phyloP scores from a whole-genome alignment of 2,797 vertebrate species.

The Lacerta agilis region DNA sequence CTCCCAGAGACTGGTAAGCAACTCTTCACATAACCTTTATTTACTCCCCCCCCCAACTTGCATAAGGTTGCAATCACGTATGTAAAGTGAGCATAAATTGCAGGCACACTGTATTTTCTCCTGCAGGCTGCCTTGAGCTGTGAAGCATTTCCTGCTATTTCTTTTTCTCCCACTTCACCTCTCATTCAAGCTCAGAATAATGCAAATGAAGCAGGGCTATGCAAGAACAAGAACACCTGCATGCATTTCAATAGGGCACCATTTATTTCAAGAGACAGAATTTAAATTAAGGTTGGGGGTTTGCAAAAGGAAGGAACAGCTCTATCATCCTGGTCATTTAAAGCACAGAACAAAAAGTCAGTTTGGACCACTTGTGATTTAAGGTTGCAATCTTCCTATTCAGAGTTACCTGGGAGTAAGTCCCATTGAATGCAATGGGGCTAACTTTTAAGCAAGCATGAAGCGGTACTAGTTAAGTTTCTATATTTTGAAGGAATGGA shows the following conservation, averaged over 20 bases:
- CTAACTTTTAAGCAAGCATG: not conserved
- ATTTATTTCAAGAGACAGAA: not conserved
- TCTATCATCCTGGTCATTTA: not conserved
- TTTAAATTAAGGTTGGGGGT: not conserved
- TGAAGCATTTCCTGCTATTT: not conserved
- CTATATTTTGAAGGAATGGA: not conserved
- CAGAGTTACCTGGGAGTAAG: not conserved
- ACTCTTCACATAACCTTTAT: too few species aligned
- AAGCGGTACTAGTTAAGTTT: not conserved
- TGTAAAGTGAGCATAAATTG: too few species aligned
- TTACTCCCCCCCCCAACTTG: too few species aligned
- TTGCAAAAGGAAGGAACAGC: not conserved
- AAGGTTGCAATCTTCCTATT: not conserved
- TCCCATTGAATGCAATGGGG: not conserved
- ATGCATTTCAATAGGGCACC: not conserved
- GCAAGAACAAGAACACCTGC: not conserved
- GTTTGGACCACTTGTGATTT: not conserved
- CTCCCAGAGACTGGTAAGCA: too few species aligned
- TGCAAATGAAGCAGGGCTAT: not conserved
- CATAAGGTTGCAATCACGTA: too few species aligned
- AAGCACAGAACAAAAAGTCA: not conserved
- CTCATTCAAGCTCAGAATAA: not conserved
- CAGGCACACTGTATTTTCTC: too few species aligned
- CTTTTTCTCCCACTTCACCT: not conserved
- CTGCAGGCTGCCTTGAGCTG: too few species aligned